Base-by-base conservation (phyloP, 2,113 vertebrate genomes). In the Todiramphus chloris region DNA sequence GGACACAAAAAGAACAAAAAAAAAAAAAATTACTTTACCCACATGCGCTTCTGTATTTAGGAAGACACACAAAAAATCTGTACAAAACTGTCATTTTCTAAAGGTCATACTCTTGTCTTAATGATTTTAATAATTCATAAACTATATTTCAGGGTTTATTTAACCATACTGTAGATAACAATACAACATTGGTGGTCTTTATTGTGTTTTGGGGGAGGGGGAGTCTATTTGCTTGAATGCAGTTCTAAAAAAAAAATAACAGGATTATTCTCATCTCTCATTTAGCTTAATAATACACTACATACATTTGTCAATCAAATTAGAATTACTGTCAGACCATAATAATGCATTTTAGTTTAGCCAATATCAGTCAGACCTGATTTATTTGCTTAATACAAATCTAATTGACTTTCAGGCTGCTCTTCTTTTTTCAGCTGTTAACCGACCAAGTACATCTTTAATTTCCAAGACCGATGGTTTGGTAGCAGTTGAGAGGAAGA, bases 371-470 rank as follows among this genome's bases (percentile, higher is more conserved):
- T 98, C 97, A 97, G 97, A 96, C 96, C 96, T 98, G 97, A 98
- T 98, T 98, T 98, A 98, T 98, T 98, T 98, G 97, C 98, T 98
- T 98, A 98, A 98, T 98, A 98, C 97, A 97, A 98, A 97, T 98
- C 97, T 98, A 98, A 98, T 98, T 98, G 98, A 97, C 98, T 98
- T 98, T 98, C 98, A 97, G 98, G 89, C 97, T 96, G 97, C 94
- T 97, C 94, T 88, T 96, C 96, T 94, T 96, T 95, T 98, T 97
- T 98, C 98, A 98, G 97, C 97, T 97, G 97, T 97, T 98, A 98
- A 98, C 97, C 88, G 76, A 98, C 97, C 97, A 98, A 98, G 97
- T 98, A 98, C 97, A 97, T 98, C 97, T 98, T 98, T 98, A 98
- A 98, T 98, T 98, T 98, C 97, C 92, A 98, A 98, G 97, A 97